Base-by-base conservation (phyloP, 1,140 invertebrate genomes). In the Brachionus plicatilis region DNA sequence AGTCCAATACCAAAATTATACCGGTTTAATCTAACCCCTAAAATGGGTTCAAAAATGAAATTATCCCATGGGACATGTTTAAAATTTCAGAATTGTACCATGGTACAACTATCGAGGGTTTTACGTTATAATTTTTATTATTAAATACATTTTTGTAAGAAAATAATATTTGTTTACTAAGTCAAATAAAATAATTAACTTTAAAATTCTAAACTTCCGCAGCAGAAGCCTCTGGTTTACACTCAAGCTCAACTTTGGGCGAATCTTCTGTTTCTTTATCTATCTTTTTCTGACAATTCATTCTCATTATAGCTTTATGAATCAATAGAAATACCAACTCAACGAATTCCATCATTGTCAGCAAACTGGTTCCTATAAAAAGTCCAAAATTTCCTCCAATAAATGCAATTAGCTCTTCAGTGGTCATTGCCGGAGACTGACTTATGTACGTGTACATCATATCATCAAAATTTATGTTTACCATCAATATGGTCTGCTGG, bases 371-470 rank as follows among this genome's bases (percentile, higher is more conserved):
- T 3, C 72, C 72, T 11, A 76, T 47, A 76, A 76, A 76, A 1
- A 76, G 33, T 12, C 72, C 72, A 27, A 76, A 76, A 76, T 76
- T 76, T 27, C 72, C 72, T 3, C 72, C 72, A 29, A 76, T 76
- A 53, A 27, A 76, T 24, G 72, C 41, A 27, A 76, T 47, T 11
- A 76, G 43, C 33, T 20, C 12, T 50, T 76, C 72, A 12, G 20
- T 47, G 20, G 72, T 76, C 20, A 76, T 50, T 29, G 7, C 72
- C 3, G 72, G 72, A 27, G 72, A 50, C 27, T 76, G 17, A 12
- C 2, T 11, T 27, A 76, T 50, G n/a, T 24, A 14, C 27, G 45
- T 50, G 24, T 76, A 76, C 43, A 27, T 37, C 72, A 76, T 47
- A 12, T 76, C 43, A 50, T 76, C 72, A 76, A 50, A 76, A 76